Base-by-base conservation (phyloP, 2,113 vertebrate genomes). In the Phyllostomus discolor region DNA sequence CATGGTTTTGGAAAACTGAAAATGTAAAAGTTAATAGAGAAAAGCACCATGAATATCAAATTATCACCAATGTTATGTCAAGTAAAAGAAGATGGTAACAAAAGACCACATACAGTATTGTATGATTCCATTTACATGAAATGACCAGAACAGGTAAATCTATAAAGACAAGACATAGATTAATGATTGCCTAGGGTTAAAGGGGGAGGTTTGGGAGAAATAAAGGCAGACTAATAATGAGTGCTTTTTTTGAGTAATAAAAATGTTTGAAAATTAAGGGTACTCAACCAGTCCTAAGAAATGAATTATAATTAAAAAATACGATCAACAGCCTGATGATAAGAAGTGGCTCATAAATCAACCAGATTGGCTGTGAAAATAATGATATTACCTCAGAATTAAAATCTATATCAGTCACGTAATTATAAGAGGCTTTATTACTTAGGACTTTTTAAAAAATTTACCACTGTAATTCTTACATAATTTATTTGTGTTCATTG, bases 1-100 rank as follows among this genome's bases (percentile, higher is more conserved):
- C 67, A 90, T 95, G 67, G 92, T 88, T 95, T 83, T 85, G 38
- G 88, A 50, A 94, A 95, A 90, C 88, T 28, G 8, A 94, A 84
- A 84, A 78, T 72, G 41, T 64, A 4, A 86, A 92, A 86, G 62
- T 89, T 92, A 92, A 84, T 1, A 96, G 52, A 75, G 59, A 62
- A 62, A 62, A 75, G 10, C 54, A 86, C 54, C 50, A 10, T 59
- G 57, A 90, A 90, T 75, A 35, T 50, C 88, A 90, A 84, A 93
- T 78, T 62, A 86, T 64, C 54, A 90, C 48, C 66, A 94, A 92
- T 62, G 59, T 11, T 62, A 28, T 28, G 26, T 26, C 59, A 62
- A 28, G 54, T 57, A 57, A 22, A 57, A 57, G 54, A 22, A 57
- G 54, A 22, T 22, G 16, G 54, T 57, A 20, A 22, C 7, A 20